A percentile compares a stretch with the other conserved stretches of the same genome.
These are phyloP conservation scores for Baryphthengus martii DNA, from an alignment of 2,113 vertebrate genomes.

Conservation along the genomic window DNA sequence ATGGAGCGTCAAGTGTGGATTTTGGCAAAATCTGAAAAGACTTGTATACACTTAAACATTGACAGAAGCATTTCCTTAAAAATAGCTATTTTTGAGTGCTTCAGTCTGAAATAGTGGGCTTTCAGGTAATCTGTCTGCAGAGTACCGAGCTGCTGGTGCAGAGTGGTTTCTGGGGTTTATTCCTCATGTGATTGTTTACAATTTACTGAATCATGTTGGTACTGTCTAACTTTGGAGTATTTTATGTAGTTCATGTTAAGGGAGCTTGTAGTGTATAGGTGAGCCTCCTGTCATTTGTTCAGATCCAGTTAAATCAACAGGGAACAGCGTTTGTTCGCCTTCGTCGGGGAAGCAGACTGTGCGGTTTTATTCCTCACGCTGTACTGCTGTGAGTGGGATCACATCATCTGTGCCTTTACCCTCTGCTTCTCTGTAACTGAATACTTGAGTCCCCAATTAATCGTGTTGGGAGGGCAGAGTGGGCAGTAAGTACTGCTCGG, in stretches of 20 bases:
- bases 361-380: background rate
- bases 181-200: background rate
- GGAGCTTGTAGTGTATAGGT: background rate
- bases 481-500: background rate
- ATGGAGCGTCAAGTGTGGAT: background rate
- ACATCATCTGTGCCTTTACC: background rate
- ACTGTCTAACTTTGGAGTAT: background rate
- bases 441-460: background rate
- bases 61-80: background rate
- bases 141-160: background rate
- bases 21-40: background rate
- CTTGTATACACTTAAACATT: background rate
- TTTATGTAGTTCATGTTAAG: background rate
- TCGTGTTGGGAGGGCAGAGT: background rate
- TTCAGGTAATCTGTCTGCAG: background rate
- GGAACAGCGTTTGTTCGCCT: background rate
- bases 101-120: background rate
- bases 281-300: background rate
- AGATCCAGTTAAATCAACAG: background rate
- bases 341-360: background rate
- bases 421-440: background rate
- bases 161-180: background rate
- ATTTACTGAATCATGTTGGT: background rate
- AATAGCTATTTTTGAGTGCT: background rate
- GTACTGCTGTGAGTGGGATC: background rate